A percentile compares a stretch with the other conserved stretches of the same genome.
These are phyloP conservation scores for Chionodraco myersi DNA, from an alignment of 2,113 vertebrate species.

Conservation along the genomic window DNA sequence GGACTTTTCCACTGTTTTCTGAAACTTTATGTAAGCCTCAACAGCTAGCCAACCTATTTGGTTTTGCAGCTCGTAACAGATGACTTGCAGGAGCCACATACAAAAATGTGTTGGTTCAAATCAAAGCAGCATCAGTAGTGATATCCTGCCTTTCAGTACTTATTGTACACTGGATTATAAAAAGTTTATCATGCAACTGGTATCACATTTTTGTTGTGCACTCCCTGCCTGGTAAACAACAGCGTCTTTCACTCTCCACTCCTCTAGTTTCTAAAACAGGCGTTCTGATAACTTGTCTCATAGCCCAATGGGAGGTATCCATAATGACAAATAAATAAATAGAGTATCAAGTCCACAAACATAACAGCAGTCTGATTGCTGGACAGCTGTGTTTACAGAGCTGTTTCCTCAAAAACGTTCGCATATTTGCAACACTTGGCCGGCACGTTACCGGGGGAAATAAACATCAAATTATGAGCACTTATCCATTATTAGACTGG, in stretches of 20 bases:
- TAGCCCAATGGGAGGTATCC: background rate
- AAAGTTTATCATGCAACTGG: background rate
- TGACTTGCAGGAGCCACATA: background rate
- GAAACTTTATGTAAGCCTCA: background rate
- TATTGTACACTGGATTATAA: background rate
- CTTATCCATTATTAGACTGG: conserved; percentile 40
- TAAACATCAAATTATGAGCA: conserved; percentile 35
- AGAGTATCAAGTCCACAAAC: background rate
- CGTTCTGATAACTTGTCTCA: background rate
- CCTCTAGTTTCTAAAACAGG: background rate
- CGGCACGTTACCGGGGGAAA: conserved; percentile 12
- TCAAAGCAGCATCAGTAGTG: background rate
- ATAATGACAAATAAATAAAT: background rate
- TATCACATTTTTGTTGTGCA: background rate
- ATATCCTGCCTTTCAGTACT: background rate
- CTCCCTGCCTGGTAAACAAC: background rate
- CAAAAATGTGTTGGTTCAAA: background rate
- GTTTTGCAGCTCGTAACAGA: background rate
- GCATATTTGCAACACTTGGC: conserved; percentile 10
- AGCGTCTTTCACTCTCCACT: background rate
- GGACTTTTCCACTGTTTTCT: background rate
- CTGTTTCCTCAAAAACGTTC: background rate
- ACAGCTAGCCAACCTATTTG: background rate
- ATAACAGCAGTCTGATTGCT: no score
- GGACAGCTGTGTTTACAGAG: conserved; percentile 13